These are phyloP conservation scores for Macrosoma leucophasiata DNA, from an alignment of 2,888 invertebrate genomes.

Conservation along the genomic window DNA sequence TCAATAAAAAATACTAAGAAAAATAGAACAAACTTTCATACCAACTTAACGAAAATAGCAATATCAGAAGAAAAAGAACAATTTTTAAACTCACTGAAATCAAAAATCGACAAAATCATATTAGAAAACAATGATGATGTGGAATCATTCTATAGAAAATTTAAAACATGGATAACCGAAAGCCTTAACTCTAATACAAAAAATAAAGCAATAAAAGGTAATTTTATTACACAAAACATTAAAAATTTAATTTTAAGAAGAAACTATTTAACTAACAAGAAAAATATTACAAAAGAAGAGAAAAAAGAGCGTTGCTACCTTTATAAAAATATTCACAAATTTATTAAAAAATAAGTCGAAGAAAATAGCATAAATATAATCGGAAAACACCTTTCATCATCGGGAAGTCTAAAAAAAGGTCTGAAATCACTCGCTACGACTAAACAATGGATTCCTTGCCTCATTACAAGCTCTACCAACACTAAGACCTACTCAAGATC, in stretches of 20 bases:
- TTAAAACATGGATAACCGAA: slow-evolving; percentile 4
- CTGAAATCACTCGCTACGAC: slow-evolving; percentile 5
- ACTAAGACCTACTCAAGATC: slow-evolving; percentile 5
- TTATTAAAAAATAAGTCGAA: slow-evolving; percentile 11
- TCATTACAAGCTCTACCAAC: not conserved
- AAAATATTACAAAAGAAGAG: slow-evolving; percentile 12
- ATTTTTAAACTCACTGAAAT: slow-evolving; percentile 5
- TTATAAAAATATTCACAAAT: slow-evolving; percentile 12
- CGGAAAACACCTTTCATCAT: slow-evolving; percentile 6
- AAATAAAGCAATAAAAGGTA: not conserved
- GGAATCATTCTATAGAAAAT: slow-evolving; percentile 13
- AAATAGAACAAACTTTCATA: slow-evolving; percentile 11
- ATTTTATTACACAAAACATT: slow-evolving; percentile 6
- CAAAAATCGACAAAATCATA: not conserved
- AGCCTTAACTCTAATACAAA: slow-evolving; percentile 5
- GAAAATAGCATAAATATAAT: slow-evolving; percentile 4
- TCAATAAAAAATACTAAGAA: slow-evolving; percentile 6
- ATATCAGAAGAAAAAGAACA: slow-evolving; percentile 7
- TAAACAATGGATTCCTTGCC: slow-evolving; percentile 7
- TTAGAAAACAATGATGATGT: slow-evolving; percentile 6
- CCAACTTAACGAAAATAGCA: slow-evolving; percentile 6
- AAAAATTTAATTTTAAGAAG: slow-evolving; percentile 10
- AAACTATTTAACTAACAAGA: slow-evolving; percentile 10
- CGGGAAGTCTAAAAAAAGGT: slow-evolving; percentile 11
- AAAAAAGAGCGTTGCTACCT: slow-evolving; percentile 7